A percentile compares a stretch with the other conserved stretches of the same genome.
These are phyloP conservation scores for Drosophila longiperda DNA, from an alignment of 2,888 invertebrate genomes.

Conservation along the genomic window DNA sequence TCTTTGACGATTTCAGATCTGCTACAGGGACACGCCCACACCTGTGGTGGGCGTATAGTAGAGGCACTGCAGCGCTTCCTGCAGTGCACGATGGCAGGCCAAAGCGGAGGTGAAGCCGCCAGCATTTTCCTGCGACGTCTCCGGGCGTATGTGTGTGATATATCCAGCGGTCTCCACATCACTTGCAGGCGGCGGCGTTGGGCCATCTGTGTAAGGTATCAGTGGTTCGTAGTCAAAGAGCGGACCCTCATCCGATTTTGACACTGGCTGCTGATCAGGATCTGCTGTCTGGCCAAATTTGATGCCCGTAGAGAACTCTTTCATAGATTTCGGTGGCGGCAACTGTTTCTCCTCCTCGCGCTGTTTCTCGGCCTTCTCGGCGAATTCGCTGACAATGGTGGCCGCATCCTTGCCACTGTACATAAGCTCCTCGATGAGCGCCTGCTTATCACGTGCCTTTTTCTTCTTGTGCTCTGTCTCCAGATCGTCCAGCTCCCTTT, in stretches of 20 bases:
- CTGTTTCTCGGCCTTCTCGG: slow-evolving; percentile 88
- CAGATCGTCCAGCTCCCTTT: slow-evolving; percentile 88
- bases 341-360: slow-evolving; percentile 87
- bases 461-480: slow-evolving; percentile 90
- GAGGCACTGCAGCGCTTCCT: slow-evolving; percentile 94
- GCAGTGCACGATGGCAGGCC: slow-evolving; percentile 94
- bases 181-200: slow-evolving; percentile 88
- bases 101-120: slow-evolving; percentile 94
- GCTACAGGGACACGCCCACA: slow-evolving; percentile 21
- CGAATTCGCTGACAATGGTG: slow-evolving; percentile 93
- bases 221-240: slow-evolving; percentile 89
- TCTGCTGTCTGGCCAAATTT: slow-evolving; percentile 89
- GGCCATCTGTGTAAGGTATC: slow-evolving; percentile 89
- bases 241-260: slow-evolving; percentile 91
- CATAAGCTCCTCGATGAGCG: slow-evolving; percentile 97
- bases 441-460: slow-evolving; percentile 94
- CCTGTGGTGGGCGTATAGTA: slow-evolving; percentile 76
- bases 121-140: slow-evolving; percentile 91
- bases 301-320: slow-evolving; percentile 94
- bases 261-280: slow-evolving; percentile 88
- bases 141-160: slow-evolving; percentile 90
- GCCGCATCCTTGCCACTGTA: slow-evolving; percentile 95
- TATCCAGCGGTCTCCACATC: slow-evolving; percentile 90
- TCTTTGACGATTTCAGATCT: not conserved
- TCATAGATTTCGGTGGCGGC: slow-evolving; percentile 85